phyloP scores from a whole-genome alignment of 2,797 vertebrate species.

The Eutrigla gurnardus region DNA sequence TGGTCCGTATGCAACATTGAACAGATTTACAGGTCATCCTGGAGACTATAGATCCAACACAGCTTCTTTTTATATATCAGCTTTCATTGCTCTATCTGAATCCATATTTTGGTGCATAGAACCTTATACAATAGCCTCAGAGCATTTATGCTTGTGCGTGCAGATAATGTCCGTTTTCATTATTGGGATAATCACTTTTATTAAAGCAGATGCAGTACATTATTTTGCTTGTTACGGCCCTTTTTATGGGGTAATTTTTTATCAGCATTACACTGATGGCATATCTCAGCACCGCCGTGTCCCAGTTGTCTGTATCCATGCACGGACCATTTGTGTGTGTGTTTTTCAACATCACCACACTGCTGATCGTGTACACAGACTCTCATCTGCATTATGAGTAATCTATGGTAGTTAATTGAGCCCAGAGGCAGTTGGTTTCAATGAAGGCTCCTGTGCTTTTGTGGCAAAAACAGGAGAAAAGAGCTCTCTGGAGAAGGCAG shows the following conservation, averaged over 20 bases:
- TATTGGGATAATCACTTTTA: constrained; percentile 16
- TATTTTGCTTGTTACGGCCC: neutral
- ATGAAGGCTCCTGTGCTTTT: constrained; percentile 74
- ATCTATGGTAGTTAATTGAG: constrained; percentile 82
- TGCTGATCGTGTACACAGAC: constrained; percentile 46
- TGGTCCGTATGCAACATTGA: neutral
- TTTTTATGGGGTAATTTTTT: constrained; percentile 21
- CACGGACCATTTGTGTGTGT: constrained; percentile 28
- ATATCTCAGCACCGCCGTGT: constrained; percentile 14
- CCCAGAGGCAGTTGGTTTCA: constrained; percentile 80
- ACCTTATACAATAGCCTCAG: constrained; percentile 5
- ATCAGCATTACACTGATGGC: constrained; percentile 32
- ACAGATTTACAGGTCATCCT: neutral
- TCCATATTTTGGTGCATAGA: neutral
- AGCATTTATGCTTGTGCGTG: neutral
- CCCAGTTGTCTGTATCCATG: constrained; percentile 24
- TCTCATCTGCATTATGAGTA: constrained; percentile 79
- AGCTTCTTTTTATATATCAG: constrained; percentile 9
- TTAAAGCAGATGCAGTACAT: neutral
- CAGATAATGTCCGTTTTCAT: constrained; percentile 6
- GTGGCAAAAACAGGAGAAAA: constrained; percentile 67
- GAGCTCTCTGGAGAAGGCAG: constrained; percentile 70
- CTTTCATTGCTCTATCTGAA: constrained; percentile 1
- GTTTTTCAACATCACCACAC: constrained; percentile 46
- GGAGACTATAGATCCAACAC: neutral